phyloP scores from a whole-genome alignment of 92 coral and sea anemone genomes.

The Zoanthus sansibaricus region DNA sequence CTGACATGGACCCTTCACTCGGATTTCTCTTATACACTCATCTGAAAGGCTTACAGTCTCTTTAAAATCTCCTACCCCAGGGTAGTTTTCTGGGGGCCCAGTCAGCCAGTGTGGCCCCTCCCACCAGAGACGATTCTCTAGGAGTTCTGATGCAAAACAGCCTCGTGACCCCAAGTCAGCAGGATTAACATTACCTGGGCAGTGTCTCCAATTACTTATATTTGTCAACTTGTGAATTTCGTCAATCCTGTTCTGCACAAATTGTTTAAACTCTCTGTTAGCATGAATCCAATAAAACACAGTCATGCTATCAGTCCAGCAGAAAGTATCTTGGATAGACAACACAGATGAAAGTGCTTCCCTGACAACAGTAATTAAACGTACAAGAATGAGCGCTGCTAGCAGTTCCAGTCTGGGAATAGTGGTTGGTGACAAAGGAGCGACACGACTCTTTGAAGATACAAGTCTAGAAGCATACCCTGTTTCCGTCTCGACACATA shows the following conservation, averaged over 20 bases:
- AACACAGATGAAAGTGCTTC: neutral
- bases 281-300: constrained; percentile 61
- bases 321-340: constrained; percentile 25
- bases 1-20: constrained; percentile 8
- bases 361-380: neutral
- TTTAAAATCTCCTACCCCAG: neutral
- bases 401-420: constrained; percentile 68
- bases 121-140: constrained; percentile 31
- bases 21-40: constrained; percentile 3
- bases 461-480: constrained; percentile 55
- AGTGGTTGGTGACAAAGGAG: constrained; percentile 46
- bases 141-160: constrained; percentile 23
- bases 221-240: constrained; percentile 54
- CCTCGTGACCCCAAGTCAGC: constrained; percentile 50
- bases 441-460: constrained; percentile 62
- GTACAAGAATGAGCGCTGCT: constrained; percentile 55
- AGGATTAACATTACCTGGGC: constrained; percentile 58
- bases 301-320: constrained; percentile 67
- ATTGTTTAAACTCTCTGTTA: constrained; percentile 45
- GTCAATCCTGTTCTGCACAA: constrained; percentile 67
- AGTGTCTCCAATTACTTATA: constrained; percentile 51
- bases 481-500: constrained; percentile 59
- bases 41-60: constrained; percentile 30
- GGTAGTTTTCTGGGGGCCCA: constrained; percentile 16
- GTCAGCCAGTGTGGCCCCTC: constrained; percentile 50